These are phyloP conservation scores for Cyaniris semiargus DNA, from an alignment of 2,888 invertebrate genomes.

Conservation along the genomic window DNA sequence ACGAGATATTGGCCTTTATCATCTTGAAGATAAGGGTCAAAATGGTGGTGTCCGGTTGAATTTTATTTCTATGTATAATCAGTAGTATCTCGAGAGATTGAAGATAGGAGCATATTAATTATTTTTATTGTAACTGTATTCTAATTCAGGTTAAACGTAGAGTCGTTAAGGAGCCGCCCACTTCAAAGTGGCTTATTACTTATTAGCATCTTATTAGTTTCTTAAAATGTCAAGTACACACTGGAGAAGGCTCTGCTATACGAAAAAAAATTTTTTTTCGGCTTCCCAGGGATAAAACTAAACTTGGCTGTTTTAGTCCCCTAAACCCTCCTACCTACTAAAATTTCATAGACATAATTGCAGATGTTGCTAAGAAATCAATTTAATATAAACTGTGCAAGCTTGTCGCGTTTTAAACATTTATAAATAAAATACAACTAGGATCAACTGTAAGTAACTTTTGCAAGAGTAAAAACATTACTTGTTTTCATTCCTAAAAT, in stretches of 20 bases:
- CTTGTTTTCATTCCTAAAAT: too few species aligned
- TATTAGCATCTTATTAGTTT: conserved; percentile 5
- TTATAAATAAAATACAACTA: too few species aligned
- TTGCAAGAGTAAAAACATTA: too few species aligned
- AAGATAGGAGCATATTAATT: conserved; percentile 30
- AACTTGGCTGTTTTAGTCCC: too few species aligned
- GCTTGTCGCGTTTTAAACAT: too few species aligned
- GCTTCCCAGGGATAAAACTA: too few species aligned
- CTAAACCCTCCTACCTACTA: too few species aligned
- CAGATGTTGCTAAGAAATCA: too few species aligned
- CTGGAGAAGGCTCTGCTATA: not conserved
- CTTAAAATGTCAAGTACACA: not conserved
- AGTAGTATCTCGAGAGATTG: conserved; percentile 4
- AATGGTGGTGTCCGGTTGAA: not conserved
- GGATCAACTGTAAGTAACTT: too few species aligned
- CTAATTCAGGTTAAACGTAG: not conserved
- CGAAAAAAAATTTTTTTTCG: too few species aligned
- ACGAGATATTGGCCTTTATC: not conserved
- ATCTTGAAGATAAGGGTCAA: not conserved
- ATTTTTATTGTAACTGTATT: conserved; percentile 30
- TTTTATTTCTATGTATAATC: conserved; percentile 9
- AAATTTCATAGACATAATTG: too few species aligned
- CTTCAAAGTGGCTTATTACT: conserved; percentile 6
- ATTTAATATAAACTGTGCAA: too few species aligned
- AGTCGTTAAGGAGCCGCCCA: not conserved